Conservation (phyloP, 2,113 vertebrate species). For the Percina caprodes region DNA sequence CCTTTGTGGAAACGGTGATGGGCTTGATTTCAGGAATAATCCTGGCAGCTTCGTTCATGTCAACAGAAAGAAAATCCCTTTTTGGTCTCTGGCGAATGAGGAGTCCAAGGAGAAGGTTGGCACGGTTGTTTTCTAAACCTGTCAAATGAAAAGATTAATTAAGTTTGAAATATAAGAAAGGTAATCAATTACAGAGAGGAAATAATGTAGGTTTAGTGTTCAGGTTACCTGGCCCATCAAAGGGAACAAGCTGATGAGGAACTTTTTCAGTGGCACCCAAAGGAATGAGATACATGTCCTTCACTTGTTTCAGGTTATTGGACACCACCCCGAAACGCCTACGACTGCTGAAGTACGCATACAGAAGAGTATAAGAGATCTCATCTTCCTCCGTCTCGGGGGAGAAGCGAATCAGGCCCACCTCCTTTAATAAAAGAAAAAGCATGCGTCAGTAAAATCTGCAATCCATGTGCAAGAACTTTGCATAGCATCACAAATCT, state of each 20-base stretch:
- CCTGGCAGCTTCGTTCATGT: slow-evolving; percentile 81
- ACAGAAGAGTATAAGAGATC: slow-evolving; percentile 95
- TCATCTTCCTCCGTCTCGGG: slow-evolving; percentile 98
- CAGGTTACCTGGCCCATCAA: slow-evolving; percentile 96
- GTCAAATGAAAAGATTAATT: slow-evolving; percentile 59
- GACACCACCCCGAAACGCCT: slow-evolving; percentile 96
- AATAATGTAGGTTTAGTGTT: neutral
- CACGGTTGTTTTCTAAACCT: slow-evolving; percentile 94
- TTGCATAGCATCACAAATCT: neutral
- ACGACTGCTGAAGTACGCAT: slow-evolving; percentile 98
- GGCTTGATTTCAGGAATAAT: slow-evolving; percentile 90
- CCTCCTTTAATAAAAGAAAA: slow-evolving; percentile 87
- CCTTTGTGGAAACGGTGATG: slow-evolving; percentile 79
- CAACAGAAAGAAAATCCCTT: slow-evolving; percentile 87
- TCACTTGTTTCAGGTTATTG: slow-evolving; percentile 97
- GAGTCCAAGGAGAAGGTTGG: slow-evolving; percentile 94
- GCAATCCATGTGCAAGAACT: neutral
- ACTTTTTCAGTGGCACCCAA: slow-evolving; percentile 95
- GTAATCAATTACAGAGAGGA: slow-evolving; percentile 2
- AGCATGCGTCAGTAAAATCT: slow-evolving; percentile 28
- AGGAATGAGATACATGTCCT: slow-evolving; percentile 99
- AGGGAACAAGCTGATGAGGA: slow-evolving; percentile 97
- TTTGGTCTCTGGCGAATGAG: slow-evolving; percentile 96
- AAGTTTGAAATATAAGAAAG: neutral
- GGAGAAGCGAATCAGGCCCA: slow-evolving; percentile 95